These are phyloP conservation scores for Diarsia mendica DNA, from an alignment of 2,888 invertebrate species.

Conservation along the genomic window DNA sequence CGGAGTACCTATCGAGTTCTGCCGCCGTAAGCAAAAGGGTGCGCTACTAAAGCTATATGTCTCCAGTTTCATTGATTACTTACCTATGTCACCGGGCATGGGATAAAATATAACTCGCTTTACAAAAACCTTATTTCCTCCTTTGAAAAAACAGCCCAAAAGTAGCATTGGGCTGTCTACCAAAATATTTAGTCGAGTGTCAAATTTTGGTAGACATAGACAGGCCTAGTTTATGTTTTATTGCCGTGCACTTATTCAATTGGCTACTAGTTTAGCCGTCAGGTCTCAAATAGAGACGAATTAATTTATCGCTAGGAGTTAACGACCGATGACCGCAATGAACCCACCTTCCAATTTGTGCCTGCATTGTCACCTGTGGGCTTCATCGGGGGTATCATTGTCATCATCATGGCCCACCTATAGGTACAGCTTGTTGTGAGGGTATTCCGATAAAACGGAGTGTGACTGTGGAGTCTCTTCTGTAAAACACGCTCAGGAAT, in stretches of 20 bases:
- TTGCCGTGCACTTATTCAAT: slow-evolving; percentile 45
- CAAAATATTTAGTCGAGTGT: no score
- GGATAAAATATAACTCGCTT: no score
- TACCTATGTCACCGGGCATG: neutral
- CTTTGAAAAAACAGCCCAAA: no score
- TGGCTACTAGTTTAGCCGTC: slow-evolving; percentile 13
- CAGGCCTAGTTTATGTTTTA: neutral
- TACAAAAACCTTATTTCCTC: no score
- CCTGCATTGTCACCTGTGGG: neutral
- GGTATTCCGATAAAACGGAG: no score
- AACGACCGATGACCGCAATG: neutral
- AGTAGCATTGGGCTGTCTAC: no score
- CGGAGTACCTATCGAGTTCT: neutral
- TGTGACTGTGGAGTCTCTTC: no score
- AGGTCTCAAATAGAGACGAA: slow-evolving; percentile 15
- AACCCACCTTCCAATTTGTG: neutral
- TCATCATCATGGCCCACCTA: no score
- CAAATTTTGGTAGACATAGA: no score
- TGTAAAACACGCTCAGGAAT: no score
- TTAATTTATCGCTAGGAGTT: slow-evolving; percentile 19
- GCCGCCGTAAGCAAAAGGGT: neutral
- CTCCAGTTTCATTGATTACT: neutral
- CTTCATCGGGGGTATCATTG: no score
- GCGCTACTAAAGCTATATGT: neutral
- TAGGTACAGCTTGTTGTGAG: no score